phyloP scores from a whole-genome alignment of 2,797 vertebrate genomes.

The Acanthurus tractus region DNA sequence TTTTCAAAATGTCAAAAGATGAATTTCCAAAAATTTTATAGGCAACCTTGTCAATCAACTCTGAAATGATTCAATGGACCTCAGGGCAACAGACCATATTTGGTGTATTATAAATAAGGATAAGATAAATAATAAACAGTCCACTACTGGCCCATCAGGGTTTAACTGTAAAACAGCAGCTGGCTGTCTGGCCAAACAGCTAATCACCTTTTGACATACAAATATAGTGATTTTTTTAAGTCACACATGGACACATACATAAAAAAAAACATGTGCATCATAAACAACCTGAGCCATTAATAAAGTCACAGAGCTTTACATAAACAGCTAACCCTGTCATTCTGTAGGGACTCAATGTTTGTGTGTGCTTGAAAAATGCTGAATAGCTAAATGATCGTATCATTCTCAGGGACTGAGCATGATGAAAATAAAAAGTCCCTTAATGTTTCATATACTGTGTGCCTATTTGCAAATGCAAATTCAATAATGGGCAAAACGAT shows the following conservation, averaged over 20 bases:
- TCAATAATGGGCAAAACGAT: slow-evolving; percentile 44
- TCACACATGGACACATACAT: too few species aligned
- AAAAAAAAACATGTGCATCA: neutral
- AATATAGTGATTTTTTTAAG: neutral
- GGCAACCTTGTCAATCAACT: slow-evolving; percentile 22
- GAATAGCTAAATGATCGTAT: slow-evolving; percentile 52
- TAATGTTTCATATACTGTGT: slow-evolving; percentile 56
- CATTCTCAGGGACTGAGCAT: slow-evolving; percentile 49
- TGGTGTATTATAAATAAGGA: slow-evolving; percentile 12
- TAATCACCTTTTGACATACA: neutral
- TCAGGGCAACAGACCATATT: neutral
- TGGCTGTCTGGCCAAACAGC: slow-evolving; percentile 1
- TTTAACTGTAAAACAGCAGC: neutral
- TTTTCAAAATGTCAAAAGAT: slow-evolving; percentile 22
- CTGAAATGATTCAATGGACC: slow-evolving; percentile 35
- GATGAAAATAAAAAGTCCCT: slow-evolving; percentile 63
- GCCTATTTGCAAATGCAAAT: slow-evolving; percentile 72
- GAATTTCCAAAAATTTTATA: slow-evolving; percentile 39
- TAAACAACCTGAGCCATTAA: slow-evolving; percentile 23
- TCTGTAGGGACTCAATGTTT: neutral
- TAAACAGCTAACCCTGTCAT: slow-evolving; percentile 28
- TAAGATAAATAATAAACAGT: neutral
- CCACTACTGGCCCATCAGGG: too few species aligned
- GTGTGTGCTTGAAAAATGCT: slow-evolving; percentile 32
- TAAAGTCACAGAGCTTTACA: slow-evolving; percentile 30